Evolutionary conservation across 2,113 vertebrate genomes (phyloP), one percentile per base, ranked within the genome.

Genomic region (Chloropsis cyanopogon): DNA sequence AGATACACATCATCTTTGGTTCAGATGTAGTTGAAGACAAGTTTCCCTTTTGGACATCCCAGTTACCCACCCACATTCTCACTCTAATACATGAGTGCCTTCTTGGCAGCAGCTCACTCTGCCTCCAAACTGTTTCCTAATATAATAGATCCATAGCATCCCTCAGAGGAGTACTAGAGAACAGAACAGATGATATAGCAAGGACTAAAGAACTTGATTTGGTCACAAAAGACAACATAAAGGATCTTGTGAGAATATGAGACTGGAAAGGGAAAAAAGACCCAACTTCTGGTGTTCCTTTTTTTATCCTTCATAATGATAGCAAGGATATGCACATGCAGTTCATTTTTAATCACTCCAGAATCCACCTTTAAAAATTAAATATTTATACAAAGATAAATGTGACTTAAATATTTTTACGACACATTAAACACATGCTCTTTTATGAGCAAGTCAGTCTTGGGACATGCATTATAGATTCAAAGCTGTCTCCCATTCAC

Each of bases 391-490:
- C 33, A 72, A 86, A 86, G 76, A 88, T 77, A 71, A 83, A 59
- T 29, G 52, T 28, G 75, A 75, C 59, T 96, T 92, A 88, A 94
- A 80, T 95, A 86, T 86, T 95, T 95, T 95, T 66, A 77, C 78
- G 90, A 92, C 76, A 95, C 71, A 93, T 93, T 94, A 94, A 90
- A 86, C 88, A 93, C 80, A 77, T 78, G 71, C 54, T 93, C 59
- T 94, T 96, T 73, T 86, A 88, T 44, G 46, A 88, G 42, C 64
- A 66, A 73, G 76, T 92, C 85, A 59, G 71, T 80, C 82, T 88
- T 0, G 0, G 56, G 80, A 83, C 71, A 63, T 59, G 16, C 33
- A 86, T 94, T 95, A 90, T 23, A 73, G 79, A 86, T 90, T 88
- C 86, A 92, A 93, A 88, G 47, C 76, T 20, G 14, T 66, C 56